Conservation (phyloP, 64 coral and sea anemone species). For the Montipora capricornis region DNA sequence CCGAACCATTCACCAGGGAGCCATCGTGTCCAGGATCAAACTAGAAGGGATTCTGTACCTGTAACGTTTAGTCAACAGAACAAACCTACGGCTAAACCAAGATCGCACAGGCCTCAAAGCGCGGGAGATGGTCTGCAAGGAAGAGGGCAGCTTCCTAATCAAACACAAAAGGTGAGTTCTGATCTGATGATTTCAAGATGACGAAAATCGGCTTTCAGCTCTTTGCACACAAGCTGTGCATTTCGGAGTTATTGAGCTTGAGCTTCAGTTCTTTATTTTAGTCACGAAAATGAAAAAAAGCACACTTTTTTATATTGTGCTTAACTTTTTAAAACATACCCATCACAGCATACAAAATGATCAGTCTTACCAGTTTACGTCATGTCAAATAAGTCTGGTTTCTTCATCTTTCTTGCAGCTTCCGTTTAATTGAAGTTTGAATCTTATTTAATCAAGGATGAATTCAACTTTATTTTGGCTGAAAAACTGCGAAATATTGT, state of each 20-base stretch:
- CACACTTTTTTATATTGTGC: no score
- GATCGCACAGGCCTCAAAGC: conserved; percentile 45
- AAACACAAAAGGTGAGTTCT: background rate
- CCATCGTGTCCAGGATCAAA: background rate
- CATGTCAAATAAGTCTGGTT: no score
- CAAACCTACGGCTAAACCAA: background rate
- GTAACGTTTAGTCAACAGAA: background rate
- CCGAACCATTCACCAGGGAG: conserved; percentile 79
- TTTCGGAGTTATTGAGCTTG: background rate
- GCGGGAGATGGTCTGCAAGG: background rate
- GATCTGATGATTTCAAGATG: background rate
- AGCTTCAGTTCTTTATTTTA: background rate
- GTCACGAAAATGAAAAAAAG: no score
- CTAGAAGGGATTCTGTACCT: conserved; percentile 27
- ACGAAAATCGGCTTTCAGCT: background rate
- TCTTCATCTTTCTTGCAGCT: no score
- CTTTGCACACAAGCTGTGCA: background rate
- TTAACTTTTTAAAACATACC: no score
- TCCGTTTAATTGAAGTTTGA: no score
- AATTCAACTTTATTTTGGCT: no score
- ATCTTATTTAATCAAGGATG: no score
- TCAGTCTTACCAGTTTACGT: no score
- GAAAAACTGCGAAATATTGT: no score
- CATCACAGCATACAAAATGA: no score
- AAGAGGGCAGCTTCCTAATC: background rate